Base-by-base conservation (phyloP, 2,113 vertebrate genomes). In the Gnathonemus echidnorhynchus region DNA sequence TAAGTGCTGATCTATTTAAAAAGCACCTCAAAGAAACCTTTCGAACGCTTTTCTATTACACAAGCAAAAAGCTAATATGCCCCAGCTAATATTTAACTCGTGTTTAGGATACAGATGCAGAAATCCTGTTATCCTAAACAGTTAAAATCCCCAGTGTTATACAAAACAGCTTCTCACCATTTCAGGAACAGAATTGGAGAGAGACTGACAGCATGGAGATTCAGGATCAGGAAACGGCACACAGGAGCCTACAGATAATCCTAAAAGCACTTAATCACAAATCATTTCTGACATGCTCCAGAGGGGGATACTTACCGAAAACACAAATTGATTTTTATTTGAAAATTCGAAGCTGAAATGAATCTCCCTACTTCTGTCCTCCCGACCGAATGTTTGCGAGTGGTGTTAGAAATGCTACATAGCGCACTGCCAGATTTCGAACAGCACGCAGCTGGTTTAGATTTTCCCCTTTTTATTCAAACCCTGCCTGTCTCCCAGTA, bases 251-350 rank as follows among this genome's bases (percentile, higher is more conserved):
- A 10, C 8, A 66, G 58, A n/a, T 66, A 80, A 80, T 42, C 74
- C 74, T 42, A 80, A 80, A 80, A 80, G 74, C 74, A 70, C 74
- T 42, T 80, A 80, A 80, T 80, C 74, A 42, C 74, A 80, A 80
- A 80, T 42, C 74, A 42, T 80, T 80, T 80, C 74, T 77, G 74
- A 77, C 74, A 77, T 2, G 31, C 13, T 39, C 31, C 74, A 77
- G 74, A 42, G 74, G 15, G 31, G 74, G 74, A 77, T 42, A 77
- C 35, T 42, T 39, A 77, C 31, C 3, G 15, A 77, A 77, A 77
- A 15, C 74, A 35, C 74, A 77, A 77, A 42, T 42, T 77, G 74
- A 77, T 42, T 77, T 19, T 77, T 39, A 77, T 77, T 42, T 77
- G 35, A 35, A 39, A 77, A 17, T 35, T 42, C 15, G 1, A 77